Conservation (phyloP, 2,113 vertebrate species). For the Burhinus bistriatus region DNA sequence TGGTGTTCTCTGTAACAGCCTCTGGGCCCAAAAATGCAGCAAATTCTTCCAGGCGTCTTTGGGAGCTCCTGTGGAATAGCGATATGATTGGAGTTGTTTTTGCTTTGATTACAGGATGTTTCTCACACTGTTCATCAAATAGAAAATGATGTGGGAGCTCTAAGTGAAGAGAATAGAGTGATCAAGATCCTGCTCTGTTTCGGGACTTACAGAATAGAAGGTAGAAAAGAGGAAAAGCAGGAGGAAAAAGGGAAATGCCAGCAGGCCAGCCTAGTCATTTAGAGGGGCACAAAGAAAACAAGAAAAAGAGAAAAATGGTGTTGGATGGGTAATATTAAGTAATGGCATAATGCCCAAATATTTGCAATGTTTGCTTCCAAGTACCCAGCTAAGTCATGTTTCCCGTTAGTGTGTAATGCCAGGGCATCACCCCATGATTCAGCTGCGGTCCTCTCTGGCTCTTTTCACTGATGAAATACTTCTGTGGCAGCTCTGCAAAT, state of each 20-base stretch:
- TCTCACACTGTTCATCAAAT: not conserved
- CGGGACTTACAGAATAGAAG: not conserved
- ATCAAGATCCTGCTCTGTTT: not conserved
- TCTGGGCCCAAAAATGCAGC: not conserved
- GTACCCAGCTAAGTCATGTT: not conserved
- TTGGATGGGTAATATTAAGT: not conserved
- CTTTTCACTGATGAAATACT: not conserved
- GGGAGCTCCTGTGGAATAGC: not conserved
- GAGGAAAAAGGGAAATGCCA: not conserved
- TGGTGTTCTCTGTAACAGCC: not conserved
- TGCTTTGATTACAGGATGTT: not conserved
- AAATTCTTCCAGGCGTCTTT: constrained; percentile 1
- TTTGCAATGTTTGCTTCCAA: not conserved
- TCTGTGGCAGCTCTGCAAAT: constrained; percentile 20
- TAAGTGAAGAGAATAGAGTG: not conserved
- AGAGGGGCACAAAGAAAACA: not conserved
- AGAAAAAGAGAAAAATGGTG: not conserved
- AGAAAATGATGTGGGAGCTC: not conserved
- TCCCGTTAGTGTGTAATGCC: constrained; percentile 6
- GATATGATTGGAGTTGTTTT: not conserved
- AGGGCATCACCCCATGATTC: not conserved
- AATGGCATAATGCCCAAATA: not conserved
- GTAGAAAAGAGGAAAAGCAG: not conserved
- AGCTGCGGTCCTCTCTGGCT: not conserved
- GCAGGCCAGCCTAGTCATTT: not conserved